Base-by-base conservation (phyloP, 2,113 vertebrate genomes). In the Aspidoscelis tigris region DNA sequence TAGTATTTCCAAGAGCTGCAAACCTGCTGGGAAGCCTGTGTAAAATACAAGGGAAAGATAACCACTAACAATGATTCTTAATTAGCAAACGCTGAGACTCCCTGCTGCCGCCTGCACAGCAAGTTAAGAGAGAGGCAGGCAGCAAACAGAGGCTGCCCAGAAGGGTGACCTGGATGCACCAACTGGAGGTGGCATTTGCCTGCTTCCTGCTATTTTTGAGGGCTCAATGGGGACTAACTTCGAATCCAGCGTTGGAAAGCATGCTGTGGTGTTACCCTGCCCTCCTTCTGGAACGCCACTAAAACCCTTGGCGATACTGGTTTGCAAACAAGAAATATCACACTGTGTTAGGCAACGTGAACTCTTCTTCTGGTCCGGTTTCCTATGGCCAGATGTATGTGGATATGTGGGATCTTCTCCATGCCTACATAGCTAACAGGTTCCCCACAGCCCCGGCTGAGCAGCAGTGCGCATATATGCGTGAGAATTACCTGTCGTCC, bases 401-500 rank as follows among this genome's bases (percentile, higher is more conserved):
- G 58, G 3, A 16, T 61, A 16, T 61, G 12, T 61, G 58, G 58
- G 14, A 61, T 61, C 14, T 61, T 18, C 58, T 61, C 58, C 58
- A 18, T 4, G 14, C 58, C 58, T 16, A 61, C 12, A 5, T 50
- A 6, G 47, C 5, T 9, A 50, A 50, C 47, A 50, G 47, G 47
- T 9, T 50, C 47, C 47, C 47, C 33, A 33, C 33, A 50, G 5
- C 47, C 47, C 47, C 1, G 47, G 47, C 5, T 9, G 24, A 70
- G 69, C 11, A 0, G 1, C 14, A 18, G 24, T 44, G 18, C 4
- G 39, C 5, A 5, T 44, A 22, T 24, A 16, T 2, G 8, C 3
- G 26, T 16, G 14, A 66, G 24, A 89, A 66, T 18, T 95, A 99
- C 99, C 97, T 99, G 97, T 43, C 98, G 97, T 87, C 97, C 96